Evolutionary conservation across 2,888 invertebrate species (phyloP), one percentile per base, ranked within the genome.

Genomic region (Drosophila aldrichi): DNA sequence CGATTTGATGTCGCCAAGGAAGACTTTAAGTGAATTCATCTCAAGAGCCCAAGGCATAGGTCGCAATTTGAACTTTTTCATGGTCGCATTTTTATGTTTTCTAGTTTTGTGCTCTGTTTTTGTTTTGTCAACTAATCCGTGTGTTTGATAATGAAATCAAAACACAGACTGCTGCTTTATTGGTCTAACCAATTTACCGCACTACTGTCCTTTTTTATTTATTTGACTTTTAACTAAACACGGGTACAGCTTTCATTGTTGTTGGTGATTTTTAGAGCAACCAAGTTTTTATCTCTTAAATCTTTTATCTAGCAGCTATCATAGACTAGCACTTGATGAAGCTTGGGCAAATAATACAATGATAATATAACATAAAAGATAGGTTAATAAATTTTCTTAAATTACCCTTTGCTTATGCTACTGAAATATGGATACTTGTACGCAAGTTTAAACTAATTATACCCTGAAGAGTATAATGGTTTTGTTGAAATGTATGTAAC

Each of bases 61-160:
- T 46, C 49, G 36, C 22, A 12, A 32, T 38, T n/a, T 64, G 51
- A 75, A 77, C 70, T 79, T 29, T 36, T 52, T 51, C 70, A 80
- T 55, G 77, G 77, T 41, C 77, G 25, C 22, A 51, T 43, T 59
- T 29, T 20, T 32, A 3, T 32, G 9, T 32, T 32, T 32, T 10
- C 10, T 32, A 32, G 32, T 32, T 32, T 2, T 58, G 29, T 58
- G 67, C 70, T 43, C 16, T 14, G 43, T 6, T 18, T 44, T 20
- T 44, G 20, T 44, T 44, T 44, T 22, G 29, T 60, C 46, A 61
- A 55, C 59, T 59, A 48, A 61, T 66, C 49, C 46, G 38, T 46
- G 25, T 44, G 18, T 29, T 44, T 70, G 66, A 62, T 68, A 77
- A 62, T 29, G 46, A 60, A 62, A 56, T 55, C 48, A 51, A 44